Conservation (phyloP, 1,140 invertebrate genomes). For the Brachionus sp. region DNA sequence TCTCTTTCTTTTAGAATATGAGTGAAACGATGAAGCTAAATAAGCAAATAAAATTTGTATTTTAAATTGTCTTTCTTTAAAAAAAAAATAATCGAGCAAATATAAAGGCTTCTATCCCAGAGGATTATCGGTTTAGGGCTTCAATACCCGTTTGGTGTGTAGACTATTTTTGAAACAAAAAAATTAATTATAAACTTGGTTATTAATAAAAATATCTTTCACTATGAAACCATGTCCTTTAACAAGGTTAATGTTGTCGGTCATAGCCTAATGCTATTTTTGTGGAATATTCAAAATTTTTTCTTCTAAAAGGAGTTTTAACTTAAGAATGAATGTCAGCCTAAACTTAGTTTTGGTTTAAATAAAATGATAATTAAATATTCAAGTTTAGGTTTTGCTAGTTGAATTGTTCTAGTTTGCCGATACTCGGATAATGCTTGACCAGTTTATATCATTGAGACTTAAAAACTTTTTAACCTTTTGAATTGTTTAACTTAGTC, state of each 20-base stretch:
- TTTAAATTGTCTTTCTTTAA: not conserved
- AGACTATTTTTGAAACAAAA: not conserved
- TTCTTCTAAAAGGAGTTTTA: slow-evolving; percentile 11
- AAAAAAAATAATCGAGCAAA: not conserved
- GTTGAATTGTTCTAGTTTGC: not conserved
- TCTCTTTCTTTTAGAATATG: not conserved
- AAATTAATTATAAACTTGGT: not conserved
- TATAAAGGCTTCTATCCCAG: not conserved
- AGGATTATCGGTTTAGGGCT: not conserved
- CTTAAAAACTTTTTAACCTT: slow-evolving; percentile 12
- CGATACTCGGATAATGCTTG: slow-evolving; percentile 19
- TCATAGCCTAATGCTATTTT: slow-evolving; percentile 21
- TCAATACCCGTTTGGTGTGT: not conserved
- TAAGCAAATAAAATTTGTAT: slow-evolving; percentile 7
- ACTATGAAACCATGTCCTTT: not conserved
- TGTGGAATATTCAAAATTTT: slow-evolving; percentile 16
- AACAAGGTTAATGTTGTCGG: slow-evolving; percentile 18
- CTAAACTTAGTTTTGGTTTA: slow-evolving; percentile 33
- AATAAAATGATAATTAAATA: not conserved
- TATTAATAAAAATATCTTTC: not conserved
- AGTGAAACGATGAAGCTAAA: not conserved
- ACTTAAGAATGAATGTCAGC: not conserved
- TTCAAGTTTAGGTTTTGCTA: not conserved
- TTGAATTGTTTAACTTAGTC: not conserved
- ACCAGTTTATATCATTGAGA: not conserved